A percentile compares a stretch with the other conserved stretches of the same genome.
Evolutionary conservation across 2,888 invertebrate genomes (phyloP).

Genomic region (Molanna angustata): DNA sequence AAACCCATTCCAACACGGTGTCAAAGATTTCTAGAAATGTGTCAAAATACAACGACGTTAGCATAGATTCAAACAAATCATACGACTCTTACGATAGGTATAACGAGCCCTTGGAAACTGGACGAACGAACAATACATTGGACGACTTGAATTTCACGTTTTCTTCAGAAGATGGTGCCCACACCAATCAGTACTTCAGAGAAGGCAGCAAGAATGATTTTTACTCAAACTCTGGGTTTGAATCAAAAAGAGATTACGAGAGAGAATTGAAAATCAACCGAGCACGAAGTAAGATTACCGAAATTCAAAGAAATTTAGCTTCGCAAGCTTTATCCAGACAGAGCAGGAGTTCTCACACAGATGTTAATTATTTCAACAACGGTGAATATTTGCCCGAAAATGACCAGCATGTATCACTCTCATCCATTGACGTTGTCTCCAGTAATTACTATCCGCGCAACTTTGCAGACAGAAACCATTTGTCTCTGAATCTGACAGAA

Average conservation of each 20-base stretch:
- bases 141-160: conserved; percentile 52
- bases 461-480: conserved; percentile 23
- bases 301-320: conserved; percentile 29
- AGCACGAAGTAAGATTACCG: conserved; percentile 28
- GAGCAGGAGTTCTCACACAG: conserved; percentile 6
- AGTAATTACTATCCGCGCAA: conserved; percentile 19
- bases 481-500: conserved; percentile 29
- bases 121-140: conserved; percentile 52
- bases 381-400: conserved; percentile 8
- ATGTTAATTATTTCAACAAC: conserved; percentile 10
- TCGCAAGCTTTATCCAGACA: conserved; percentile 21
- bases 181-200: conserved; percentile 9
- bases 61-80: conserved; percentile 34
- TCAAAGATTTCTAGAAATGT: conserved; percentile 38
- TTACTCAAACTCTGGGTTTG: neutral
- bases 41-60: conserved; percentile 33
- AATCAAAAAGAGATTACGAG: conserved; percentile 19
- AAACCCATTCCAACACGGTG: neutral
- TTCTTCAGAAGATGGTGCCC: conserved; percentile 42
- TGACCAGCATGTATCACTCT: conserved; percentile 25
- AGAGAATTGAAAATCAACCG: conserved; percentile 20
- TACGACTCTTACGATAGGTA: conserved; percentile 43
- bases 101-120: conserved; percentile 45
- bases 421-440: conserved; percentile 22
- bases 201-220: conserved; percentile 17